A percentile compares a stretch with the other conserved stretches of the same genome.
These are phyloP conservation scores for Ligdia adustata DNA, from an alignment of 2,888 invertebrate genomes.

Conservation along the genomic window DNA sequence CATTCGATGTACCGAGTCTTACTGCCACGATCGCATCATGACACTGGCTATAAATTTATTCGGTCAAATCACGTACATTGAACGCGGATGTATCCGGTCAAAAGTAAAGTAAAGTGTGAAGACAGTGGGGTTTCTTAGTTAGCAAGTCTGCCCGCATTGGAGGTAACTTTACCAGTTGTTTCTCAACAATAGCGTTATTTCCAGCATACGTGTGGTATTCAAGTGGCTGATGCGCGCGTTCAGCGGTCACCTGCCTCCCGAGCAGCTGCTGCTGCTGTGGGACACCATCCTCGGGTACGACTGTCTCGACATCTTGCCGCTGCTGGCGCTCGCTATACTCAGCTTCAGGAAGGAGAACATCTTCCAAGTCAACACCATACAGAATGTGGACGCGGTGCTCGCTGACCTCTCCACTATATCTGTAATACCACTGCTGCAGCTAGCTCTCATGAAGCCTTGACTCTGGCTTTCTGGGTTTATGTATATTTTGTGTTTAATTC, in stretches of 20 bases:
- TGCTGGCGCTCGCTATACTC: slow-evolving; percentile 93
- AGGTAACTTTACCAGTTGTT: no score
- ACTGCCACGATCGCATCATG: no score
- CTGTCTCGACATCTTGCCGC: slow-evolving; percentile 93
- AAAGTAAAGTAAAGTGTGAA: no score
- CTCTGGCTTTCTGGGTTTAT: no score
- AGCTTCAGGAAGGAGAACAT: slow-evolving; percentile 94
- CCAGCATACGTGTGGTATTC: slow-evolving; percentile 94
- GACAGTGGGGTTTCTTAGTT: no score
- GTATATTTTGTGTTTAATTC: no score
- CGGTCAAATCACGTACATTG: no score
- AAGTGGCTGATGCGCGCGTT: slow-evolving; percentile 99
- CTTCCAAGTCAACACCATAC: slow-evolving; percentile 87
- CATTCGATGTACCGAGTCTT: no score
- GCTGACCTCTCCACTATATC: slow-evolving; percentile 94
- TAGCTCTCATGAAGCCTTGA: slow-evolving; percentile 87
- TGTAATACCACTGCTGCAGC: slow-evolving; percentile 92
- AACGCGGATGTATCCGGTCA: no score
- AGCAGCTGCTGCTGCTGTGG: slow-evolving; percentile 96
- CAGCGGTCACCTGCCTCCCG: slow-evolving; percentile 96
- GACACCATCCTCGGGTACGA: slow-evolving; percentile 96
- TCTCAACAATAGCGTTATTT: no score
- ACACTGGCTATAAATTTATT: no score
- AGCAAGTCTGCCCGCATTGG: no score
- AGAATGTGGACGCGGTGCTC: slow-evolving; percentile 93